These are phyloP conservation scores for Steinernema scapterisci DNA, from an alignment of 2,888 invertebrate genomes.

Conservation along the genomic window DNA sequence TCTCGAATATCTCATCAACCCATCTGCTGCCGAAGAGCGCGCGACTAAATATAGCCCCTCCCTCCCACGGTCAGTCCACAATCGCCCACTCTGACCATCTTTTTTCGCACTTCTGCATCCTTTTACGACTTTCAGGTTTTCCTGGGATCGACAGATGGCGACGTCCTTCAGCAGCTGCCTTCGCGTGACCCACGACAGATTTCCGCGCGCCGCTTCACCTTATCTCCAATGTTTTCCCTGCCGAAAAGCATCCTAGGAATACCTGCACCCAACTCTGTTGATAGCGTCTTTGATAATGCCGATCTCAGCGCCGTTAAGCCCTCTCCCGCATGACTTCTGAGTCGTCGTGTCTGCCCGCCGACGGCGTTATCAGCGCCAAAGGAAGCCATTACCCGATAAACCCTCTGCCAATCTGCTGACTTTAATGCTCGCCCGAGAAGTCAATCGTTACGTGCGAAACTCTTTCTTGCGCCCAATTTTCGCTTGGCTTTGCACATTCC, in stretches of 20 bases:
- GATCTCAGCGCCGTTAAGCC: not conserved
- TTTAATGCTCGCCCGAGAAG: not conserved
- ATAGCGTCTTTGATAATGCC: constrained; percentile 22
- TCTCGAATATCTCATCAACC: not conserved
- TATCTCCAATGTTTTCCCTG: not conserved
- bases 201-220: not conserved
- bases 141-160: not conserved
- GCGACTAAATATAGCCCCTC: not conserved
- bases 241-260: constrained; percentile 9
- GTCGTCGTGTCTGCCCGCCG: not conserved
- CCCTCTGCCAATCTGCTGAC: not conserved
- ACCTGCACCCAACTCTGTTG: not conserved
- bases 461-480: not conserved
- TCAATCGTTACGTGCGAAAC: constrained; percentile 10
- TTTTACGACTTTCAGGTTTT: not conserved
- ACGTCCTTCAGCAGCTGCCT: not conserved
- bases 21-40: constrained; percentile 17
- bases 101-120: too few relatives aligned
- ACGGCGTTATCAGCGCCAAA: not conserved
- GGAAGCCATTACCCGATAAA: too few relatives aligned
- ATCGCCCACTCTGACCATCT: too few relatives aligned
- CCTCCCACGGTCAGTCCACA: not conserved
- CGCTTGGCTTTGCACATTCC: constrained; percentile 6
- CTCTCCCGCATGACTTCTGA: constrained; percentile 7
- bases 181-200: not conserved